A percentile compares a stretch with the other conserved stretches of the same genome.
These are phyloP conservation scores for Globia sparganii DNA, from an alignment of 2,888 invertebrate genomes.

Conservation along the genomic window DNA sequence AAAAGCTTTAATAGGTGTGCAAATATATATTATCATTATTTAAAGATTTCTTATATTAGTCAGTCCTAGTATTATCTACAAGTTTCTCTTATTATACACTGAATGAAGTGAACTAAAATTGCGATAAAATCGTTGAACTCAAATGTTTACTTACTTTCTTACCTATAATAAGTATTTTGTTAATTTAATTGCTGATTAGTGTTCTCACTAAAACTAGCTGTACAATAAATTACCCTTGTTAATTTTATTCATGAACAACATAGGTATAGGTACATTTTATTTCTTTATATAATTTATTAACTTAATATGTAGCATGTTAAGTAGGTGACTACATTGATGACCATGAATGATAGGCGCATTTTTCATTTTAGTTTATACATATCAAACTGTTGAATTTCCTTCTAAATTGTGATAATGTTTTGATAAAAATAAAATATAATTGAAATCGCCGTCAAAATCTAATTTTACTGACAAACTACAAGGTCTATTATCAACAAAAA, in stretches of 20 bases:
- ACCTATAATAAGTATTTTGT: not conserved
- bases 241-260: conserved; percentile 7
- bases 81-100: not conserved
- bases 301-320: conserved; percentile 11
- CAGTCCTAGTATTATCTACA: not conserved
- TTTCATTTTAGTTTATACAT: not conserved
- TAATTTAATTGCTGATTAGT: not conserved
- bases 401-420: not conserved
- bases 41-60: not conserved
- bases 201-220: conserved; percentile 6
- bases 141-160: not conserved
- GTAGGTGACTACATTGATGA: conserved; percentile 15
- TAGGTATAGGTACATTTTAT: conserved; percentile 11
- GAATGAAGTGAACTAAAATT: not conserved
- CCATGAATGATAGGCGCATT: not conserved
- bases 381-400: not conserved
- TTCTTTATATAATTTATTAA: conserved; percentile 10
- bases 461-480: conserved; percentile 65
- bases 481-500: conserved; percentile 77
- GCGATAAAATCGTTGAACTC: not conserved
- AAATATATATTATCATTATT: not conserved
- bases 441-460: conserved; percentile 49
- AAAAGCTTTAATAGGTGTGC: not conserved
- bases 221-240: not conserved
- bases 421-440: conserved; percentile 8